Percentiles rank a stretch among this genome's conserved stretches.
These are phyloP conservation scores for Lindbergichthys nudifrons DNA, from an alignment of 2,797 vertebrate species.

Conservation along the genomic window DNA sequence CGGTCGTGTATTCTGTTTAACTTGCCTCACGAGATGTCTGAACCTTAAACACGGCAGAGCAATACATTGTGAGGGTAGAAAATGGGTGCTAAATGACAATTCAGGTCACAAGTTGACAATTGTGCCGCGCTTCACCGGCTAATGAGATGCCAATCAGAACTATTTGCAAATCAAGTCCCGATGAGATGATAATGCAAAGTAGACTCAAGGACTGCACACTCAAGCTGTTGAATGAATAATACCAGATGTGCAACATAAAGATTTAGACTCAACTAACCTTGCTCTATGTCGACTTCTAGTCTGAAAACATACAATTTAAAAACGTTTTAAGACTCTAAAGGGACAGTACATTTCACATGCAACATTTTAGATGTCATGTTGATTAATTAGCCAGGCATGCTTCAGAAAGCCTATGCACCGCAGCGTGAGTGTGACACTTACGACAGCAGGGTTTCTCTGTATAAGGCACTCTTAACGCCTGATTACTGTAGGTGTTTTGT, in stretches of 20 bases:
- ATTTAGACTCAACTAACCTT: slow-evolving; percentile 25
- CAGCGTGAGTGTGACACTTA: slow-evolving; percentile 10
- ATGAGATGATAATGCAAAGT: slow-evolving; percentile 64
- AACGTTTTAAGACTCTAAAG: slow-evolving; percentile 1
- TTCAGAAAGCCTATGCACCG: slow-evolving; percentile 17
- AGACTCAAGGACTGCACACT: slow-evolving; percentile 58
- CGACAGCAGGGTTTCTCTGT: slow-evolving; percentile 6
- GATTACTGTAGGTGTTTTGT: background rate
- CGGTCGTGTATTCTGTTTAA: slow-evolving; percentile 25
- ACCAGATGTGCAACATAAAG: slow-evolving; percentile 45
- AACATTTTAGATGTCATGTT: no score
- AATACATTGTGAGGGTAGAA: slow-evolving; percentile 35
- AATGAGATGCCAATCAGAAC: slow-evolving; percentile 66
- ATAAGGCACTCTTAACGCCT: background rate
- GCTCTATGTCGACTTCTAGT: background rate
- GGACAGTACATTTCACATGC: background rate
- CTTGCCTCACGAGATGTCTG: slow-evolving; percentile 22
- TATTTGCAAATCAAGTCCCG: slow-evolving; percentile 67
- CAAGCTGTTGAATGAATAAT: slow-evolving; percentile 51
- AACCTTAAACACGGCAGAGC: slow-evolving; percentile 29
- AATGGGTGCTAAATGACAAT: slow-evolving; percentile 45
- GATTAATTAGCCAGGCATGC: background rate
- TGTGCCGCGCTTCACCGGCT: slow-evolving; percentile 43
- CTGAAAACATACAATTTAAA: slow-evolving; percentile 9
- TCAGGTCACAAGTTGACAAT: slow-evolving; percentile 51